These are phyloP conservation scores for Eristalinus aeneus DNA, from an alignment of 2,888 invertebrate genomes.

Conservation along the genomic window DNA sequence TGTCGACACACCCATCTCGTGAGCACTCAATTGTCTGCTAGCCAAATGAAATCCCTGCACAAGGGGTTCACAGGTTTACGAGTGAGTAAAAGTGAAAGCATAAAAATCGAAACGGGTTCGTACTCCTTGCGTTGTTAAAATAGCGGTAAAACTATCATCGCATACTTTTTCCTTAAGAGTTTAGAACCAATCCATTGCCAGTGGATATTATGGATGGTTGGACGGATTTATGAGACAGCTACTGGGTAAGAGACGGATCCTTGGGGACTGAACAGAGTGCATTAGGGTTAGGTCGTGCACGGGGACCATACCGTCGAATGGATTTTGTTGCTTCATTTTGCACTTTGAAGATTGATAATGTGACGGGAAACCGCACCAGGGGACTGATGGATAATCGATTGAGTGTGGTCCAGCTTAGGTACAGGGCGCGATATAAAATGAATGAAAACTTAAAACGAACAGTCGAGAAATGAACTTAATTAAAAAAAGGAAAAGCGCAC, in stretches of 20 bases:
- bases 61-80: neutral
- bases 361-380: neutral
- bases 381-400: neutral
- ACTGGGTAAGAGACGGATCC: neutral
- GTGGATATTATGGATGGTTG: neutral
- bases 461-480: no score
- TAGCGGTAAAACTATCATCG: neutral
- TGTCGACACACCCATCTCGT: neutral
- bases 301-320: neutral
- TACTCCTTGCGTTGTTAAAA: neutral
- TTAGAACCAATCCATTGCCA: neutral
- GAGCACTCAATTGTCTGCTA: neutral
- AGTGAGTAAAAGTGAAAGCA: neutral
- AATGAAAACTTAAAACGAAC: no score
- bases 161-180: neutral
- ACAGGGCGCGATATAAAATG: no score
- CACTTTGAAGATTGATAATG: neutral
- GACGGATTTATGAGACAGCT: neutral
- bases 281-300: neutral
- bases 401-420: neutral
- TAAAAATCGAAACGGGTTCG: neutral
- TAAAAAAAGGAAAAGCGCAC: no score
- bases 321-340: neutral
- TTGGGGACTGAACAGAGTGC: neutral
- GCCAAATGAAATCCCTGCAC: neutral